Evolutionary conservation across 1,140 invertebrate genomes (phyloP), one percentile per base, ranked within the genome.

Genomic region (Drosophila nigrodunni): DNA sequence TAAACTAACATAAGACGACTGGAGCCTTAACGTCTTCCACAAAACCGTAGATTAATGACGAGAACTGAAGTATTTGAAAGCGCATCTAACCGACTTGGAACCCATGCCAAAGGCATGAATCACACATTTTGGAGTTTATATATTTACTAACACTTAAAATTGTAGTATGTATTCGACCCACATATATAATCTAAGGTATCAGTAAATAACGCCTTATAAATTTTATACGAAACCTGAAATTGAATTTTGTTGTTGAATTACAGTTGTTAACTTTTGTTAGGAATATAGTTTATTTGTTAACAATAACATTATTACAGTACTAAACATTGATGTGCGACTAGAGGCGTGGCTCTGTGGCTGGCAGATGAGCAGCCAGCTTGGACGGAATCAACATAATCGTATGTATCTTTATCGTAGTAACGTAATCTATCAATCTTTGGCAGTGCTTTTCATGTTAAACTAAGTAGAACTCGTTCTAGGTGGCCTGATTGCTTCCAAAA

Each of bases 341-440:
- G 64, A 85, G 64, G 73, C 71, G 47, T 67, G 57, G 61, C 73
- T 54, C 37, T 62, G 21, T 41, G 44, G 52, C 68, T 58, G 41
- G 15, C 13, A 55, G 49, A 30, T 62, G 49, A 52, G 46, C 80
- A 83, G 74, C 78, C 74, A 57, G 75, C 82, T 68, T 86, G 82
- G 82, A 87, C 83, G 83, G 83, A 88, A 87, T 88, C 69, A 78
- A 69, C 78, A 74, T 80, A 64, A n/a, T 62, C 64, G 9, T 49
- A 46, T 30, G 25, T 30, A 30, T 30, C 2, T 30, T 30, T 30
- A 30, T 77, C 67, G 75, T 86, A 87, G 25, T 30, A 30, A 30
- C 25, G 25, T 30, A 78, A 77, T 70, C 78, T 74, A 74, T 74
- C 71, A 88, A 80, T 87, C 83, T 87, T 87, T 87, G 83, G 83